Percentiles rank a stretch among this genome's conserved stretches.
Evolutionary conservation across 2,113 vertebrate species (phyloP).

Genomic region (Gobio gobio): DNA sequence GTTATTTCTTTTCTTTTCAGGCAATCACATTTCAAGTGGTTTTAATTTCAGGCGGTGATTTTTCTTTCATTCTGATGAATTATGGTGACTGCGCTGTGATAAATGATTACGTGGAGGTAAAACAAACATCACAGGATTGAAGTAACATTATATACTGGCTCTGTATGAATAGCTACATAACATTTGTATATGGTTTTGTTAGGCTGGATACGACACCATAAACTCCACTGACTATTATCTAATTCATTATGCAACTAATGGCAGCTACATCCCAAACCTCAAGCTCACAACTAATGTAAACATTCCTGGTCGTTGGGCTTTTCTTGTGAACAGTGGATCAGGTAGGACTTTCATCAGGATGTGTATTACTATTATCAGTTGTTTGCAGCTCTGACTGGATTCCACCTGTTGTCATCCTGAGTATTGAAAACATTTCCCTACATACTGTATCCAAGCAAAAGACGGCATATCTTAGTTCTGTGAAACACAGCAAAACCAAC

Average conservation of each 20-base stretch:
- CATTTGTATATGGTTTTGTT: too few relatives aligned
- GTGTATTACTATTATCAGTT: too few relatives aligned
- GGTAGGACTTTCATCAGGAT: constrained; percentile 2
- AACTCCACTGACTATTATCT: not conserved
- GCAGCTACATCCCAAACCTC: not conserved
- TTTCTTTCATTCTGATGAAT: constrained; percentile 59
- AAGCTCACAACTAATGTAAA: constrained; percentile 46
- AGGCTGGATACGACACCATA: constrained; percentile 8
- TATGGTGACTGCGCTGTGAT: constrained; percentile 47
- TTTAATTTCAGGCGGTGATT: constrained; percentile 46
- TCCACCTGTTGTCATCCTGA: too few relatives aligned
- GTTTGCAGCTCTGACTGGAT: not conserved
- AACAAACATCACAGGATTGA: not conserved
- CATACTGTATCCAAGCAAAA: too few relatives aligned
- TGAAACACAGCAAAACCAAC: too few relatives aligned
- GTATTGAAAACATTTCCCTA: too few relatives aligned
- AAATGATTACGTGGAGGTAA: constrained; percentile 31
- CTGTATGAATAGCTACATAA: not conserved
- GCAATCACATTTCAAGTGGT: constrained; percentile 55
- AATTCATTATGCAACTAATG: not conserved
- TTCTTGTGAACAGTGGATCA: constrained; percentile 15
- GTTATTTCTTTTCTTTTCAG: not conserved
- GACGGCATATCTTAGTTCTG: too few relatives aligned
- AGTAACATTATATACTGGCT: not conserved
- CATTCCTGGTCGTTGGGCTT: constrained; percentile 50